These are phyloP conservation scores for Drosophila chauvacae DNA, from an alignment of 1,140 invertebrate genomes.

Conservation along the genomic window DNA sequence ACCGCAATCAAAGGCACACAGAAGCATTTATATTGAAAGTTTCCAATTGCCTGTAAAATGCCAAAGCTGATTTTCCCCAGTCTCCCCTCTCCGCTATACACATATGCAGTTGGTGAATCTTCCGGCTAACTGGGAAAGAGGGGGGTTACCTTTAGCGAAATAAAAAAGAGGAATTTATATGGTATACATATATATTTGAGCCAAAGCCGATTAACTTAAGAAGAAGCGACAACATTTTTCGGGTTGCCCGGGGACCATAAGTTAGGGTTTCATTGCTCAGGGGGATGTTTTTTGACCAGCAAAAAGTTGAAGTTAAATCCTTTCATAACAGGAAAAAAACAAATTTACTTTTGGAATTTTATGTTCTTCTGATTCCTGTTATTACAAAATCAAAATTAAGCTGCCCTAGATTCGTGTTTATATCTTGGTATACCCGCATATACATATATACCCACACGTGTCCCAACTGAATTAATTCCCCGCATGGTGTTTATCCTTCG, in stretches of 20 bases:
- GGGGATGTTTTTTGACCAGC: not conserved
- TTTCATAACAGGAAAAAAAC: not conserved
- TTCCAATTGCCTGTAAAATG: slow-evolving; percentile 53
- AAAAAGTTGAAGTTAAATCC: not conserved
- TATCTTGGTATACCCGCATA: not conserved
- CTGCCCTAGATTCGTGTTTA: slow-evolving; percentile 6
- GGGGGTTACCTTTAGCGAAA: slow-evolving; percentile 3
- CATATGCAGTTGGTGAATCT: slow-evolving; percentile 7
- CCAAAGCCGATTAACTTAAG: slow-evolving; percentile 44
- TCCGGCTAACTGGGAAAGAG: slow-evolving; percentile 4
- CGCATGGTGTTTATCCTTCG: slow-evolving; percentile 14
- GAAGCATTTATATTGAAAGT: slow-evolving; percentile 51
- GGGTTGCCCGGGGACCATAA: slow-evolving; percentile 9
- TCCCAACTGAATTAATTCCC: slow-evolving; percentile 17
- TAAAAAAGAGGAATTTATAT: slow-evolving; percentile 1
- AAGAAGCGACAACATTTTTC: slow-evolving; percentile 14
- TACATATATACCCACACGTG: slow-evolving; percentile 1
- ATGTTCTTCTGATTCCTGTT: not conserved
- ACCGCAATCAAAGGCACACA: slow-evolving; percentile 50
- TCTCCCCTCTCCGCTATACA: not conserved
- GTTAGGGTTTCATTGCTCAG: slow-evolving; percentile 12
- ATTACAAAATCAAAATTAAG: not conserved
- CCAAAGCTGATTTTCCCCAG: slow-evolving; percentile 30
- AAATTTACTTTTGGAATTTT: not conserved
- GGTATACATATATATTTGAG: slow-evolving; percentile 3